Percentiles rank a stretch among this genome's conserved stretches.
These are phyloP conservation scores for Hoplostethus mediterraneus DNA, from an alignment of 2,797 vertebrate genomes.

Conservation along the genomic window DNA sequence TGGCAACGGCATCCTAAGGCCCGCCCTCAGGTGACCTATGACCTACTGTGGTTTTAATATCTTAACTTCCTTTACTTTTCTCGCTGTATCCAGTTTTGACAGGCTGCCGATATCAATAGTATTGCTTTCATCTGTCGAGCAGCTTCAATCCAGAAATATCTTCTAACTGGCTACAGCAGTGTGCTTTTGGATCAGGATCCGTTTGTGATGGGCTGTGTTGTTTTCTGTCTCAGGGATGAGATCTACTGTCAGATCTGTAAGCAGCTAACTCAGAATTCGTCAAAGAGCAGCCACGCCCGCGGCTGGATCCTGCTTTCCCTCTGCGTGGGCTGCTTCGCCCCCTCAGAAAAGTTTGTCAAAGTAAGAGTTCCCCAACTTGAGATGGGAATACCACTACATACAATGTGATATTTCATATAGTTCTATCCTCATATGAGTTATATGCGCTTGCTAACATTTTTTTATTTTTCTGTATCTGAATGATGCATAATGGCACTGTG, in stretches of 20 bases:
- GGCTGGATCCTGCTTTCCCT: conserved; percentile 99
- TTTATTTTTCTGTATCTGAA: no score
- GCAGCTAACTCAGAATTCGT: conserved; percentile 95
- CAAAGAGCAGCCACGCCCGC: conserved; percentile 96
- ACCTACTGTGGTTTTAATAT: background rate
- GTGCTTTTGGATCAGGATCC: no score
- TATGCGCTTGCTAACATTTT: no score
- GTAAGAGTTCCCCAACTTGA: conserved; percentile 71
- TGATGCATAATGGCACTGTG: no score
- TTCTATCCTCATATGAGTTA: no score
- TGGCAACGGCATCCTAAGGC: conserved; percentile 95
- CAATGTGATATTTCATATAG: no score
- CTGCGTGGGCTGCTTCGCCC: conserved; percentile 96
- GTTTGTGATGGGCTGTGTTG: background rate
- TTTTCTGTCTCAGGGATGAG: conserved; percentile 88
- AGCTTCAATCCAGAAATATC: no score
- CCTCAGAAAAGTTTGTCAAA: conserved; percentile 97
- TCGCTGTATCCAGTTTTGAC: background rate
- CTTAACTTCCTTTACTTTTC: background rate
- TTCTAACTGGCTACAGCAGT: no score
- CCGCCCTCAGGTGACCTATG: conserved; percentile 89
- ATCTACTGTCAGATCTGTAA: conserved; percentile 99
- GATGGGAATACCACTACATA: no score
- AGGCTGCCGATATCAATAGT: no score
- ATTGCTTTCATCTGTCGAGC: no score